Base-by-base conservation (phyloP, 2,797 vertebrate genomes). In the Varecia variegata region DNA sequence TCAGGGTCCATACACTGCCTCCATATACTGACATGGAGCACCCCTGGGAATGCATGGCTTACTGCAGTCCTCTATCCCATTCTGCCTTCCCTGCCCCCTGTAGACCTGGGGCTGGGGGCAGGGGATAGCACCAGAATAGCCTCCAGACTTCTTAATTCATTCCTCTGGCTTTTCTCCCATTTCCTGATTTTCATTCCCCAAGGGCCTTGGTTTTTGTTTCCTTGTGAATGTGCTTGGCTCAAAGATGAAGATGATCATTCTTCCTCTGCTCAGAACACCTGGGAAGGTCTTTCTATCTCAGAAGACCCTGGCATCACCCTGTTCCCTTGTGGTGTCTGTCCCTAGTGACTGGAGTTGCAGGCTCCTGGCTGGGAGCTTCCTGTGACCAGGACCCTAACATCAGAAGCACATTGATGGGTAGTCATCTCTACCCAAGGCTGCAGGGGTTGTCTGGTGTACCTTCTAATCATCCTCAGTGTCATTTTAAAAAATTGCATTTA, bases 41-140 rank as follows among this genome's bases (percentile, higher is more conserved):
- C 27, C n/a, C 5, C 20, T 21, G 47, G 30, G 20, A 23, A 13
- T n/a, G 23, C 7, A 3, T 35, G 35, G 12, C 4, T 30, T 18
- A 0, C 27, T 38, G 84, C 23, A 30, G 2, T 27, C 43, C 21
- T 2, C 27, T 0, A 50, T 58, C 4, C 27, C 3, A 6, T 7
- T 6, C 11, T 0, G 2, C 7, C 11, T 30, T 47, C 35, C 40
- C 25, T 43, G 4, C 12, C 8, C 4, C 3, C 56, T 13, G 10
- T 7, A 18, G 14, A 8, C 27, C 32, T 67, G 62, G 3, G 3
- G 15, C 8, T 32, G 13, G 50, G 12, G 13, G 7, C 47, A 52
- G n/a, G 23, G 25, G 14, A 43, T 2, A 50, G n/a, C 21, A 10
- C 38, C 52, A 43, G 43, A 50, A 18, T 60, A 18, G 2, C 30